These are phyloP conservation scores for Squalus acanthias DNA, from an alignment of 2,797 vertebrate species.

Conservation along the genomic window DNA sequence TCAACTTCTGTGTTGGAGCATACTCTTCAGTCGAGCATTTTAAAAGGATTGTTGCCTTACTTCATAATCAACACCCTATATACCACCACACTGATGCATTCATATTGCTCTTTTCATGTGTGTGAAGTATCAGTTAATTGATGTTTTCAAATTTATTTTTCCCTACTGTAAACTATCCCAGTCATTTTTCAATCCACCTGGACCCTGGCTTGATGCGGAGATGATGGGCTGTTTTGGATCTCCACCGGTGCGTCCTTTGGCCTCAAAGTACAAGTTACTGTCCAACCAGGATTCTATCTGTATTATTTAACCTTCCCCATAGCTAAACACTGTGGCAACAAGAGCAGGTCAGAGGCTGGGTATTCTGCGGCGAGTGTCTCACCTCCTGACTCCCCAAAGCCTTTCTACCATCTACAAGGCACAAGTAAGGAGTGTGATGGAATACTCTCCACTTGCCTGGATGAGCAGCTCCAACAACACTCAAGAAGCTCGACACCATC, in stretches of 20 bases:
- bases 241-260: not conserved
- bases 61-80: not conserved
- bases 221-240: not conserved
- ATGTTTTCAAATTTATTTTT: not conserved
- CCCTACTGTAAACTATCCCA: no score
- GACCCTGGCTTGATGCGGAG: not conserved
- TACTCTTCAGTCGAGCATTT: not conserved
- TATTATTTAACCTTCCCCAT: not conserved
- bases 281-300: not conserved
- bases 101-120: not conserved
- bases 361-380: no score
- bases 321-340: not conserved
- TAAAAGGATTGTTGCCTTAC: not conserved
- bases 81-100: not conserved
- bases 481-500: no score
- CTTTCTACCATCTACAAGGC: no score
- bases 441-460: no score
- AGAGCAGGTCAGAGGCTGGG: no score
- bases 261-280: not conserved
- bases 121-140: not conserved
- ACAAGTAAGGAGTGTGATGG: no score
- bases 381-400: no score
- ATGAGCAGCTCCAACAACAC: no score
- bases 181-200: not conserved
- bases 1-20: not conserved